Conservation (phyloP, 2,888 invertebrate species). For the Orthonychiurus folsomi region DNA sequence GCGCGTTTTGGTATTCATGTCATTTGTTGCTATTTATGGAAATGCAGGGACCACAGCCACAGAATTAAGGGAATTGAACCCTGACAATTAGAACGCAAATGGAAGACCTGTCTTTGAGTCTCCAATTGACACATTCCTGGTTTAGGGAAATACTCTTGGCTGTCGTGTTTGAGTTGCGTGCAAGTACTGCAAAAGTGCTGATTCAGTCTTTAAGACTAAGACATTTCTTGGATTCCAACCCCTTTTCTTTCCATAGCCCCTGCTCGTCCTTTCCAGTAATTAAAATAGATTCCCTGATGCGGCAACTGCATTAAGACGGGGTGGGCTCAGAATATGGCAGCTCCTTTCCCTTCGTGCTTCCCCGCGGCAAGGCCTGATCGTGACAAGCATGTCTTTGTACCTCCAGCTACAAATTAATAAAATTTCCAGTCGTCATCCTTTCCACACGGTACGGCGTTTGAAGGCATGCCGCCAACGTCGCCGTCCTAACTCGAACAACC, state of each 20-base stretch:
- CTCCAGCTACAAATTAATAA: background rate
- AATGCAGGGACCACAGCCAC: too few species aligned
- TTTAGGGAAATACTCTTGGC: background rate
- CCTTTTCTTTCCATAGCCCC: background rate
- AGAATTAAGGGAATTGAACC: too few species aligned
- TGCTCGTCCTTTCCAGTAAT: background rate
- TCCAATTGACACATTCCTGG: background rate
- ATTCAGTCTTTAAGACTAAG: background rate
- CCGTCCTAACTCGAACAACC: too few species aligned
- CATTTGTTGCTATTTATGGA: too few species aligned
- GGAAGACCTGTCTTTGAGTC: too few species aligned
- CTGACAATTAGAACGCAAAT: too few species aligned
- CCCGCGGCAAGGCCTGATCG: background rate
- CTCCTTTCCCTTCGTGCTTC: background rate
- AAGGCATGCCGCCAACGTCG: too few species aligned
- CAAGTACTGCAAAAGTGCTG: constrained; percentile 7
- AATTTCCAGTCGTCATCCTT: background rate
- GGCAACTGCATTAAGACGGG: background rate
- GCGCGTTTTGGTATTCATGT: too few species aligned
- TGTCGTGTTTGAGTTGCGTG: constrained; percentile 16
- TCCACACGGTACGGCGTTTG: too few species aligned
- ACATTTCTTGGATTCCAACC: background rate
- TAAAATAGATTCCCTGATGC: background rate
- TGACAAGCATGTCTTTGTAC: background rate
- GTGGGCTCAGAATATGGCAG: too few species aligned